Percentiles rank a stretch among this genome's conserved stretches.
These are phyloP conservation scores for Agrotis segetum DNA, from an alignment of 2,888 invertebrate species.

Conservation along the genomic window DNA sequence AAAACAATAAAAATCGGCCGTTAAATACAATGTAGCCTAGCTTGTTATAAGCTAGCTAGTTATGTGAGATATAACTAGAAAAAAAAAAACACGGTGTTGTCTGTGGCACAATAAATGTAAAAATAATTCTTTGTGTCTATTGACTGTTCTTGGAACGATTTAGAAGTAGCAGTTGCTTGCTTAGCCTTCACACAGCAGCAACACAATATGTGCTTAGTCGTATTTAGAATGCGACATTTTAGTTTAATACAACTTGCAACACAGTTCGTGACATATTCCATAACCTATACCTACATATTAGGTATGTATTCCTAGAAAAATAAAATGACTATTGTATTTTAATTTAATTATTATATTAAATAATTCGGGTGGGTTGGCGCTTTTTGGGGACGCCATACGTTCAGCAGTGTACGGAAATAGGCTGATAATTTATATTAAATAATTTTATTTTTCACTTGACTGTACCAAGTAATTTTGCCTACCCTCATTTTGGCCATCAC, in stretches of 20 bases:
- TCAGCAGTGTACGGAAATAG: too few species aligned
- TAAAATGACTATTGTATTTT: too few species aligned
- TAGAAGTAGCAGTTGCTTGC: slow-evolving; percentile 7
- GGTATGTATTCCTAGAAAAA: too few species aligned
- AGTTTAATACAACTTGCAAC: too few species aligned
- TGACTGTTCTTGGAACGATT: not conserved
- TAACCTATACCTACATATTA: too few species aligned
- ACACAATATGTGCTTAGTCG: not conserved
- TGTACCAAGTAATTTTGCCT: not conserved
- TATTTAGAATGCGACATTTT: not conserved
- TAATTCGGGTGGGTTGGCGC: not conserved
- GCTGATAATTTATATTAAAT: too few species aligned
- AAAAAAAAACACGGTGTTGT: too few species aligned
- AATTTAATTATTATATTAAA: not conserved
- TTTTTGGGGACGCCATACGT: too few species aligned
- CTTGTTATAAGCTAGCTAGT: too few species aligned
- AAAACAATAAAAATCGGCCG: slow-evolving; percentile 20
- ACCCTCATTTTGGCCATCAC: too few species aligned
- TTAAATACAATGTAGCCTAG: slow-evolving; percentile 10
- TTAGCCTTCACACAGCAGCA: not conserved
- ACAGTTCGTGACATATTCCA: not conserved
- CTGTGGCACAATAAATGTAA: too few species aligned
- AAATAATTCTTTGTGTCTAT: not conserved
- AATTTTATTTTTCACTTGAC: too few species aligned
- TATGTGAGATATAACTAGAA: not conserved